These are phyloP conservation scores for Trichopria drosophilae DNA, from an alignment of 2,888 invertebrate species.

Conservation along the genomic window DNA sequence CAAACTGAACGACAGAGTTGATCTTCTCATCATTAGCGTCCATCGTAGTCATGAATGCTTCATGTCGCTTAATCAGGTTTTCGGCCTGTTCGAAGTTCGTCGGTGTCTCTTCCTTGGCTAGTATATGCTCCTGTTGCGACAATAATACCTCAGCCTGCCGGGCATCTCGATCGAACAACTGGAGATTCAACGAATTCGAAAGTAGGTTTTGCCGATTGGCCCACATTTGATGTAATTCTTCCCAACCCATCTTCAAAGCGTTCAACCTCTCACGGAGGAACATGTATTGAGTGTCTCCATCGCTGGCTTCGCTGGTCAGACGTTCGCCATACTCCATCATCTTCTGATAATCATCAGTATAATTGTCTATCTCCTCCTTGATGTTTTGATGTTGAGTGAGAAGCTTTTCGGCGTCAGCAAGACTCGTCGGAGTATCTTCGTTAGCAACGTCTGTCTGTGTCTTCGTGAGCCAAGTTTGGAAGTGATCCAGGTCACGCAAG, in stretches of 20 bases:
- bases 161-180: constrained; percentile 89
- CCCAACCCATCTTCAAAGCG: constrained; percentile 98
- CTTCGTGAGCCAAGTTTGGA: constrained; percentile 98
- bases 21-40: constrained; percentile 99
- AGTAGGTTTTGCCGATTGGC: constrained; percentile 94
- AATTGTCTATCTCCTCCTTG: constrained; percentile 98
- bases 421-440: constrained; percentile 89
- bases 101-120: constrained; percentile 95
- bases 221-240: constrained; percentile 99
- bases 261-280: constrained; percentile 97
- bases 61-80: constrained; percentile 94
- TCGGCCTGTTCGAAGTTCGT: constrained; percentile 95
- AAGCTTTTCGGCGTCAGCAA: constrained; percentile 96
- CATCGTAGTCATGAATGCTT: constrained; percentile 99
- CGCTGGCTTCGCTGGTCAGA: constrained; percentile 75
- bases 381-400: constrained; percentile 97
- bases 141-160: constrained; percentile 96
- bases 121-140: constrained; percentile 96
- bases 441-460: constrained; percentile 99
- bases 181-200: constrained; percentile 92
- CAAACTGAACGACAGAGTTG: constrained; percentile 93
- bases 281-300: constrained; percentile 99
- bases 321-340: constrained; percentile 99
- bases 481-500: constrained; percentile 97
- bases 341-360: constrained; percentile 95